phyloP scores from a whole-genome alignment of 2,113 vertebrate genomes.

The Gambusia affinis region DNA sequence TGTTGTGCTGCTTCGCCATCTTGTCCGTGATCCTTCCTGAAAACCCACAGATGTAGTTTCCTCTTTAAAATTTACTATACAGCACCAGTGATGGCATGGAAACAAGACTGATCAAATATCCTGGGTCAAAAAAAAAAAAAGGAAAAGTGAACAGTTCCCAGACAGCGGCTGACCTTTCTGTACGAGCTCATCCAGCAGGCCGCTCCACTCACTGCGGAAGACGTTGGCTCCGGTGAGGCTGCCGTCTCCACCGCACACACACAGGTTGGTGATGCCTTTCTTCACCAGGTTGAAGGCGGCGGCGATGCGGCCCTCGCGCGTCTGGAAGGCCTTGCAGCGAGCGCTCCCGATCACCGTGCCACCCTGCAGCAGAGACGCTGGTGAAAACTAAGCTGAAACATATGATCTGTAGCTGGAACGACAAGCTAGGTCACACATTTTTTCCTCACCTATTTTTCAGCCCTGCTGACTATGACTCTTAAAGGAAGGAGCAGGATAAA shows the following conservation, averaged over 20 bases:
- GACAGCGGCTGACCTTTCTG: constrained; percentile 75
- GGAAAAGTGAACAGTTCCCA: background rate
- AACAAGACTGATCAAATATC: background rate
- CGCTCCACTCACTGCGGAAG: constrained; percentile 91
- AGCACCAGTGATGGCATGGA: background rate
- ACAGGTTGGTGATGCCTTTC: constrained; percentile 93
- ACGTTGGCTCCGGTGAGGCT: constrained; percentile 93
- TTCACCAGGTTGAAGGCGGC: constrained; percentile 91
- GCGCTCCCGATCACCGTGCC: constrained; percentile 93
- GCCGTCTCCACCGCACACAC: constrained; percentile 93
- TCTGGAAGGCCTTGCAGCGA: constrained; percentile 91
- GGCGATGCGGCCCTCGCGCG: constrained; percentile 82
- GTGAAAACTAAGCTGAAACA: background rate
- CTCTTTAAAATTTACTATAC: background rate
- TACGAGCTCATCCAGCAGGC: constrained; percentile 88
- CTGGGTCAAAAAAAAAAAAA: background rate
- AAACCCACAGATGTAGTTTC: background rate
- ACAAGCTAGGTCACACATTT: background rate
- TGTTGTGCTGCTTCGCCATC: constrained; percentile 77
- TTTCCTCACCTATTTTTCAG: background rate
- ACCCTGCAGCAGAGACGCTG: constrained; percentile 75
- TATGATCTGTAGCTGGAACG: background rate
- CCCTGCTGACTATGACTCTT: too few species aligned
- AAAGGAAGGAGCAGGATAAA: too few species aligned
- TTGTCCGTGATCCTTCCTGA: constrained; percentile 87